phyloP scores from a whole-genome alignment of 2,797 vertebrate genomes.

The Tokudaia tokunoshimensis region DNA sequence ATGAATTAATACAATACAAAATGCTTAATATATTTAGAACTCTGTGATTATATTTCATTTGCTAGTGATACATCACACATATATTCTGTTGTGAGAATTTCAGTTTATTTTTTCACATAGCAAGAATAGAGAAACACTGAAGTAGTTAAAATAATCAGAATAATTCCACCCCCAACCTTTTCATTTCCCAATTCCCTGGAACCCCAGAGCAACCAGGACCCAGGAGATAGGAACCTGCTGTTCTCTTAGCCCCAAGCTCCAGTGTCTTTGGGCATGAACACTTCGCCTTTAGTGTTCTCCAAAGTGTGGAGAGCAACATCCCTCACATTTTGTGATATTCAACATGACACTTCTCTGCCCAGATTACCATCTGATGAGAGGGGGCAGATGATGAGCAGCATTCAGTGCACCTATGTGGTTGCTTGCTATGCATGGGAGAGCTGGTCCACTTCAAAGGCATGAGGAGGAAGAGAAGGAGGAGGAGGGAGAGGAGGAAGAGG shows the following conservation, averaged over 20 bases:
- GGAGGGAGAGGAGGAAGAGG: too few relatives aligned
- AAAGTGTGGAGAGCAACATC: not conserved
- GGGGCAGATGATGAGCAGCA: rapidly evolving
- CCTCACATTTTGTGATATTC: not conserved
- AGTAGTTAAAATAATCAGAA: not conserved
- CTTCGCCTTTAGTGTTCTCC: not conserved
- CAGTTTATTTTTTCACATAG: not conserved
- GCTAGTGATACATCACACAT: not conserved
- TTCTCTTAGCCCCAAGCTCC: not conserved
- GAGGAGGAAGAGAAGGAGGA: too few relatives aligned
- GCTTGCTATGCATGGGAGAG: not conserved
- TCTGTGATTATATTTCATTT: not conserved
- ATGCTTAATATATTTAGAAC: not conserved
- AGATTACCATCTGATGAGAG: not conserved
- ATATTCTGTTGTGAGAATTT: constrained; percentile 17
- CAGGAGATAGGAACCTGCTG: not conserved
- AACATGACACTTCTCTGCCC: not conserved
- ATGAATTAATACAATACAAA: not conserved
- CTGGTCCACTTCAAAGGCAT: not conserved
- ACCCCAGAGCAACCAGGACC: not conserved
- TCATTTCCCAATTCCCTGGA: not conserved
- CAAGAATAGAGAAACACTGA: not conserved
- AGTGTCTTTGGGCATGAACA: not conserved
- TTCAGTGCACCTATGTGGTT: rapidly evolving
- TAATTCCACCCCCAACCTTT: not conserved